Evolutionary conservation across 2,888 invertebrate genomes (phyloP), one percentile per base, ranked within the genome.

Genomic region (Drosophila antonietae): DNA sequence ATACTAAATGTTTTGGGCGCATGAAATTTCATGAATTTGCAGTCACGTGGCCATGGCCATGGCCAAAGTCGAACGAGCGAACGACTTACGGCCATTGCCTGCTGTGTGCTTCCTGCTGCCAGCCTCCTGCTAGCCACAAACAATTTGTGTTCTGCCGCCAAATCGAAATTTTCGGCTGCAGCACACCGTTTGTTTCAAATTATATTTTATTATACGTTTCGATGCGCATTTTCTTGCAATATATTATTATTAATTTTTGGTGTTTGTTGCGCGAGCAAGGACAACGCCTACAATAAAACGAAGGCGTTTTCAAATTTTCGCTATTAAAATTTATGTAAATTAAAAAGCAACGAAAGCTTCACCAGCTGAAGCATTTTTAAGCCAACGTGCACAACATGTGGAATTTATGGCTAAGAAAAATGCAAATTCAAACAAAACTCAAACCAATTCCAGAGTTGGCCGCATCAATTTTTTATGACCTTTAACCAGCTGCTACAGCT

Each of bases 301-400:
- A 46, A 65, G 64, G 73, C 68, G 65, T 69, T 68, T 73, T 55
- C 71, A 67, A 73, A 82, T 82, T 81, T 78, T 73, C 74, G 74
- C 74, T 66, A 85, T 75, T 65, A 88, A 82, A 88, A 84, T 88
- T 73, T 88, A 85, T 88, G 75, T 47, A 89, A 88, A 88, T 85
- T 82, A 80, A 81, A 75, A 75, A 68, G 23, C 3, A 23, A 23
- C 23, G 23, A 23, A 75, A 60, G 65, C 67, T 78, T 51, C 63
- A 65, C 3, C 52, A 69, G 5, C 43, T 43, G 43, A 18, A 43
- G n/a, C 43, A 18, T 43, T 43, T 12, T 15, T 6, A 28, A 43
- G 46, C 20, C 28, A 43, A 43, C 43, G 2, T 39, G 18, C 5
- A 66, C 64, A 75, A 68, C 81, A 81, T 78, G 69, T 83, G 73